These are phyloP conservation scores for Agrotis exclamationis DNA, from an alignment of 2,888 invertebrate genomes.

Conservation along the genomic window DNA sequence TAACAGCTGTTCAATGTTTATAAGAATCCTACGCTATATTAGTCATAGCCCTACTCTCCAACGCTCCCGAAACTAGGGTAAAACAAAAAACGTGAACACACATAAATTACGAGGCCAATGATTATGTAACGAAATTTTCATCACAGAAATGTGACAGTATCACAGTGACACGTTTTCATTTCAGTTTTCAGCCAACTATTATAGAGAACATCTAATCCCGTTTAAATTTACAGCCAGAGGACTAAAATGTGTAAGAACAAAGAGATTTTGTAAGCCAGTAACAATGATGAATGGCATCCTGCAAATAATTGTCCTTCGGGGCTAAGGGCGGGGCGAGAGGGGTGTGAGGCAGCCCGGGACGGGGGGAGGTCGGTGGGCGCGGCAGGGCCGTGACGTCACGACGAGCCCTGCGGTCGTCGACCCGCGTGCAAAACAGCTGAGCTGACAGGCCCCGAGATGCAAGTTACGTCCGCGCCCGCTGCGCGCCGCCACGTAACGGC, in stretches of 20 bases:
- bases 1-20: conserved; percentile 57
- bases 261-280: conserved; percentile 72
- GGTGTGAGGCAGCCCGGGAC: conserved; percentile 59
- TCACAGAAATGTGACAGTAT: conserved; percentile 26
- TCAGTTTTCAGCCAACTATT: conserved; percentile 51
- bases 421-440: conserved; percentile 81
- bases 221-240: conserved; percentile 59
- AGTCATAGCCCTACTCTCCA: conserved; percentile 35
- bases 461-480: conserved; percentile 50
- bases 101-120: conserved; percentile 46
- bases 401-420: conserved; percentile 82
- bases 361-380: conserved; percentile 71
- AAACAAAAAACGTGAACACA: conserved; percentile 50
- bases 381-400: conserved; percentile 84
- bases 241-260: conserved; percentile 70
- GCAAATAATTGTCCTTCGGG: conserved; percentile 84
- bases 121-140: conserved; percentile 27
- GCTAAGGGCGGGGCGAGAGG: conserved; percentile 67
- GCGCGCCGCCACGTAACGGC: conserved; percentile 57
- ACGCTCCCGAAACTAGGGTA: conserved; percentile 31
- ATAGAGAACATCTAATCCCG: conserved; percentile 59
- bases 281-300: conserved; percentile 85
- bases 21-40: conserved; percentile 48
- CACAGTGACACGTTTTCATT: conserved; percentile 53
- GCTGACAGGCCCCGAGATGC: conserved; percentile 59